A percentile compares a stretch with the other conserved stretches of the same genome.
phyloP scores from a whole-genome alignment of 2,113 vertebrate species.

The Cynoglossus semilaevis region DNA sequence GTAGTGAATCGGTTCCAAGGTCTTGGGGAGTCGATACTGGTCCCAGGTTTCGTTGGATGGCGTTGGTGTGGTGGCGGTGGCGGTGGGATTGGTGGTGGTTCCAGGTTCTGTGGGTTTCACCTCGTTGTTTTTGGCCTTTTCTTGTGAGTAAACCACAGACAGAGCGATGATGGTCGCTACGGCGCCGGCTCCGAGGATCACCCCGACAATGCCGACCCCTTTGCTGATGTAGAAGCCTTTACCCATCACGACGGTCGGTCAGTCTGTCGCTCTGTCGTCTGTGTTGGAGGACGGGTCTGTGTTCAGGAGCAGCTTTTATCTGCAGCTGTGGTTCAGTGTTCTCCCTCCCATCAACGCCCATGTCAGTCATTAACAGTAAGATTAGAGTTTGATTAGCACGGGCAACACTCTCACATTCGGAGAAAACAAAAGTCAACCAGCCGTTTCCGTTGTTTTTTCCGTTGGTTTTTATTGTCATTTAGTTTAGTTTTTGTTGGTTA shows the following conservation, averaged over 20 bases:
- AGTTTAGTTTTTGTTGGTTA: no score
- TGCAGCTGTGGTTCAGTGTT: neutral
- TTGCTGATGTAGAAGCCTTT: constrained; percentile 90
- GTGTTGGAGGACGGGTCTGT: neutral
- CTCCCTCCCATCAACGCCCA: no score
- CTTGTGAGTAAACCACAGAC: constrained; percentile 85
- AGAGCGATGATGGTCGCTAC: constrained; percentile 86
- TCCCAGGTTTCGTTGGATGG: constrained; percentile 72
- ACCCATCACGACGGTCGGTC: constrained; percentile 74
- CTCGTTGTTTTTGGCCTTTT: constrained; percentile 74
- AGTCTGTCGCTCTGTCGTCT: no score
- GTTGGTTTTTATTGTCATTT: no score
- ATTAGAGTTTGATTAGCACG: no score
- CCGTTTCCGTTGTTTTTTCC: no score
- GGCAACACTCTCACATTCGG: no score
- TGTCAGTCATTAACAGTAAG: no score
- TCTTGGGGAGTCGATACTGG: constrained; percentile 77
- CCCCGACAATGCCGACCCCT: constrained; percentile 66
- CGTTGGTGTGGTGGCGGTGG: constrained; percentile 7
- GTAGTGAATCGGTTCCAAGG: constrained; percentile 76
- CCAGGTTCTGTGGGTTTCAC: constrained; percentile 38
- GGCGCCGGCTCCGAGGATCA: constrained; percentile 74
- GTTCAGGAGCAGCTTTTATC: neutral
- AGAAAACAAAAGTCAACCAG: no score
- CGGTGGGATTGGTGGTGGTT: neutral